Evolutionary conservation across 2,888 invertebrate genomes (phyloP), one percentile per base, ranked within the genome.

Genomic region (Chrysomela aeneicollis): DNA sequence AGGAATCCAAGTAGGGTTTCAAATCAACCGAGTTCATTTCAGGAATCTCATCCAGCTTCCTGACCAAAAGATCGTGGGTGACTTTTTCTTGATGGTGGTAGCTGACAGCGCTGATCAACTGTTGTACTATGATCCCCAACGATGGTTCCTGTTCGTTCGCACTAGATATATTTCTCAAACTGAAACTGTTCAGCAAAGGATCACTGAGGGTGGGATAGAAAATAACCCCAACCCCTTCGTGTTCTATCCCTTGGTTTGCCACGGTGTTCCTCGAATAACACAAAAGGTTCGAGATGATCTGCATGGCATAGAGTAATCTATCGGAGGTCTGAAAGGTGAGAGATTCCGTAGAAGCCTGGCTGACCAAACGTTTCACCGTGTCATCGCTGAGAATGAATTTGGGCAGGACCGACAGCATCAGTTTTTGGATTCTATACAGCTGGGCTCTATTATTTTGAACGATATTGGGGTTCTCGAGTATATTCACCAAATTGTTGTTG

Each of bases 351-450:
- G 76, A 67, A 3, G 75, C 64, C 73, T 80, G 75, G 77, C 82
- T 77, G 2, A 78, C 71, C 77, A 85, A 71, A 26, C 82, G 81
- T 67, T 79, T 78, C 6, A 83, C 72, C 4, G 77, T 71, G n/a
- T 74, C 75, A 22, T 78, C 78, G 0, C 76, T 70, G 17, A 79
- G 65, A 6, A 87, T 83, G 78, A 94, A 95, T 66, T 91, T 87
- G 2, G 91, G 88, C 68, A 94, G 85, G 57, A 95, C 84, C 0
- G 89, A 87, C 61, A 94, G 81, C 89, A 93, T 90, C 46, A 93
- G 85, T 69, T 88, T 87, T 76, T 91, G 92, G 65, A 95, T 84
- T 1, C 93, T 86, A 73, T 86, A 87, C 15, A 91, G 81, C 74
- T 88, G 87, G 0, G 88, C 86, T 0, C 88, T 85, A 63, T 84